These are phyloP conservation scores for Schizothorax lantsangensis DNA, from an alignment of 2,797 vertebrate genomes.

Conservation along the genomic window DNA sequence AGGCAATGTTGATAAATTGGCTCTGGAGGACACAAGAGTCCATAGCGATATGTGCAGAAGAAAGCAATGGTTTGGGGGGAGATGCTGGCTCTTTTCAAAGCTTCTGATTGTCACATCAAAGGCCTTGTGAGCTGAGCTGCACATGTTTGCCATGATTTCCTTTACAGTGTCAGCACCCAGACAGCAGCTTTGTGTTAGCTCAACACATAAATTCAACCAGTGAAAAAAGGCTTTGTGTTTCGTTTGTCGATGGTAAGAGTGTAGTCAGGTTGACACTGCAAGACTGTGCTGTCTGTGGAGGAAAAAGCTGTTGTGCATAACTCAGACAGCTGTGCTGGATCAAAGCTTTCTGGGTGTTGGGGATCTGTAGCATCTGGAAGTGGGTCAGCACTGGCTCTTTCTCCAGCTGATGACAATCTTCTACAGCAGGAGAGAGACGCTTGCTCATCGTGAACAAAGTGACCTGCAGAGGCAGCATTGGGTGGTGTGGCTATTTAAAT, in stretches of 20 bases:
- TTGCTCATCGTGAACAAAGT: slow-evolving; percentile 5
- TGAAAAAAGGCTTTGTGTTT: slow-evolving; percentile 38
- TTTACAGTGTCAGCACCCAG: slow-evolving; percentile 11
- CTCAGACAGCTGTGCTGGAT: slow-evolving; percentile 59
- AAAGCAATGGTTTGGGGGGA: slow-evolving; percentile 16
- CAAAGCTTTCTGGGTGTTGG: slow-evolving; percentile 51
- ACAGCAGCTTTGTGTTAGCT: slow-evolving; percentile 42
- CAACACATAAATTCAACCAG: slow-evolving; percentile 24
- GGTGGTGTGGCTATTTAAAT: background rate
- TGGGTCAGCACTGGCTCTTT: slow-evolving; percentile 49
- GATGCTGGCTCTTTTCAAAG: slow-evolving; percentile 21
- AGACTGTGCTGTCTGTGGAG: slow-evolving; percentile 33
- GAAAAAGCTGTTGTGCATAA: slow-evolving; percentile 47
- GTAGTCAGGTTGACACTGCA: slow-evolving; percentile 8
- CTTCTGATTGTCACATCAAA: slow-evolving; percentile 40
- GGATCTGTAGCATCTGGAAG: slow-evolving; percentile 60
- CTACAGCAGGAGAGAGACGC: slow-evolving; percentile 5
- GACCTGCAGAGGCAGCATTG: background rate
- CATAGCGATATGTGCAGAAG: background rate
- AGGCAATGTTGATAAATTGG: background rate
- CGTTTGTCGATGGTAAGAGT: slow-evolving; percentile 25
- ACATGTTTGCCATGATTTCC: slow-evolving; percentile 19
- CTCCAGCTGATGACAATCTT: slow-evolving; percentile 34
- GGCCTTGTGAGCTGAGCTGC: slow-evolving; percentile 3
- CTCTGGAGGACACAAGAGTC: background rate